Percentiles rank a stretch among this genome's conserved stretches.
Conservation (phyloP, 2,113 vertebrate genomes). For the Hippocampus comes region DNA sequence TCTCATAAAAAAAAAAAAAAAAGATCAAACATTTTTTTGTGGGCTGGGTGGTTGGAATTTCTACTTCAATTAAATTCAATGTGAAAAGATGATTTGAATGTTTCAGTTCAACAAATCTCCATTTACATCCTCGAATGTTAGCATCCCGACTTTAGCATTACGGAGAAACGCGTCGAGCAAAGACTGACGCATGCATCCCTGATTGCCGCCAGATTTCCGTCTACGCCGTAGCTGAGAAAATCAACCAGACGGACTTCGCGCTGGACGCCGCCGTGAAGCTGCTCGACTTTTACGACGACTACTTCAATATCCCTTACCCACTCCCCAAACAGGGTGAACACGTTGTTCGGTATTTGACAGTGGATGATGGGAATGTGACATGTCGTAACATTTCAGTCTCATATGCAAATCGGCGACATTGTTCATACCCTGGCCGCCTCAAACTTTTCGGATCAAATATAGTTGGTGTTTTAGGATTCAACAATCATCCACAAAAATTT, state of each 20-base stretch:
- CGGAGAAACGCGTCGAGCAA: neutral
- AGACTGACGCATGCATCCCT: neutral
- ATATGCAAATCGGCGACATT: neutral
- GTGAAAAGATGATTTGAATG: too few species aligned
- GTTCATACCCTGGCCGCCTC: neutral
- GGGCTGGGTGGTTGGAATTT: too few species aligned
- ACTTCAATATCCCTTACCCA: constrained; percentile 87
- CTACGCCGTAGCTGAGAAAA: constrained; percentile 83
- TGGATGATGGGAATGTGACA: neutral
- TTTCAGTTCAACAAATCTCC: too few species aligned
- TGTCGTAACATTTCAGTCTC: neutral
- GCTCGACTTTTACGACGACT: constrained; percentile 87
- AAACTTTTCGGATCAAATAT: neutral
- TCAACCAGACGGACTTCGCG: constrained; percentile 79
- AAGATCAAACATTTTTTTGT: too few species aligned
- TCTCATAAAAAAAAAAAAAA: too few species aligned
- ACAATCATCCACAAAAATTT: neutral
- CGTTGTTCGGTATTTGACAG: neutral
- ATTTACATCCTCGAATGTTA: neutral
- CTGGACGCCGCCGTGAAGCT: constrained; percentile 84
- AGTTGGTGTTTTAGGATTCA: neutral
- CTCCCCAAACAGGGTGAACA: constrained; percentile 75
- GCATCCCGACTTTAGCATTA: neutral
- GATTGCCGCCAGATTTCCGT: constrained; percentile 76
- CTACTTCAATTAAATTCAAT: too few species aligned